phyloP scores from a whole-genome alignment of 2,113 vertebrate genomes.

The Gallinago paraguaiae region DNA sequence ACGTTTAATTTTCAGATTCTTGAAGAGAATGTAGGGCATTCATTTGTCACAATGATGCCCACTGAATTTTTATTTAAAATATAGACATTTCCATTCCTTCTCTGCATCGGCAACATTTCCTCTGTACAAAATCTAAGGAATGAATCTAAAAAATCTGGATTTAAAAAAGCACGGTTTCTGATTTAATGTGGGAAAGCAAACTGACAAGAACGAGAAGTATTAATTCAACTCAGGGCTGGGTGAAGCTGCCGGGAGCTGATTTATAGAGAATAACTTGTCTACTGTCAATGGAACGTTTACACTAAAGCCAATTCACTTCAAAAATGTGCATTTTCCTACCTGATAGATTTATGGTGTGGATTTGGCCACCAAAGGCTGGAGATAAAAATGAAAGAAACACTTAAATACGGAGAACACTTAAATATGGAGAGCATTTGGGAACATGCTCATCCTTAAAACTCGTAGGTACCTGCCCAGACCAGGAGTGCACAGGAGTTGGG shows the following conservation, averaged over 20 bases:
- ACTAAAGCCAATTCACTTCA: background rate
- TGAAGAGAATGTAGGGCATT: background rate
- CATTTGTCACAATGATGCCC: background rate
- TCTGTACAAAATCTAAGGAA: background rate
- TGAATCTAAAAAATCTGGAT: background rate
- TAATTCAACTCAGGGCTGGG: background rate
- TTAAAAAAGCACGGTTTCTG: background rate
- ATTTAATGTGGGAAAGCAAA: background rate
- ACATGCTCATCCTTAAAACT: background rate
- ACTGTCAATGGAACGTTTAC: background rate
- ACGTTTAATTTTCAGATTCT: background rate
- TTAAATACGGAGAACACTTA: background rate
- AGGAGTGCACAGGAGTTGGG: fast-evolving
- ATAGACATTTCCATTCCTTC: background rate
- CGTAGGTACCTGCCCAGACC: background rate
- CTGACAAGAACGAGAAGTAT: background rate
- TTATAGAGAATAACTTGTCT: background rate
- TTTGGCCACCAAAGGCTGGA: background rate
- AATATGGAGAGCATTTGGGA: background rate
- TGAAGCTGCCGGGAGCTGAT: background rate
- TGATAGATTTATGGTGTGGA: background rate
- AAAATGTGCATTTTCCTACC: background rate
- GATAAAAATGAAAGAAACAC: background rate
- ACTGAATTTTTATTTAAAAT: background rate
- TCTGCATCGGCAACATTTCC: background rate